Evolutionary conservation across 2,888 invertebrate genomes (phyloP).

Genomic region (Volucella bombylans): DNA sequence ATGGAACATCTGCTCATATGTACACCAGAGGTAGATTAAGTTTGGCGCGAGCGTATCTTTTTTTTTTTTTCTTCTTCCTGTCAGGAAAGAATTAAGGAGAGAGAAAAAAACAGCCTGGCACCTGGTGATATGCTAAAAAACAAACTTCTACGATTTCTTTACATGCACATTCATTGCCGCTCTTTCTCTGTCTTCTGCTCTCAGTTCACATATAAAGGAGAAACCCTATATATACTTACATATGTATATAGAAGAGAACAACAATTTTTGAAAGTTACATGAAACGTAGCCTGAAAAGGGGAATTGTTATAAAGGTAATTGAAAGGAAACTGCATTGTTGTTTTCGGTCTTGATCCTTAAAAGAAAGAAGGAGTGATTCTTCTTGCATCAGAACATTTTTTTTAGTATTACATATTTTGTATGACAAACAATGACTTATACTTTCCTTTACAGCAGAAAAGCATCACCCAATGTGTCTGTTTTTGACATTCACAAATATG

Average conservation of each 20-base stretch:
- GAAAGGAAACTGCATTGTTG: slow-evolving; percentile 61
- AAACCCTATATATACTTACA: slow-evolving; percentile 17
- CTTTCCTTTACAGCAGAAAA: not conserved
- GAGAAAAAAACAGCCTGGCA: slow-evolving; percentile 47
- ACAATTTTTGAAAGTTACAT: slow-evolving; percentile 58
- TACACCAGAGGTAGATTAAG: slow-evolving; percentile 48
- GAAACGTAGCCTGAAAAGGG: slow-evolving; percentile 59
- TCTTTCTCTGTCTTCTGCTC: not conserved
- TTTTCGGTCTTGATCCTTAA: slow-evolving; percentile 1
- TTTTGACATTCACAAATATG: slow-evolving; percentile 27
- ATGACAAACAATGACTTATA: slow-evolving; percentile 24
- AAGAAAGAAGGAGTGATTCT: slow-evolving; percentile 6
- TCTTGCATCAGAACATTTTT: slow-evolving; percentile 25
- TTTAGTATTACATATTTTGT: slow-evolving; percentile 21
- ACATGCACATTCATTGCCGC: slow-evolving; percentile 2
- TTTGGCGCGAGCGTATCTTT: slow-evolving; percentile 65
- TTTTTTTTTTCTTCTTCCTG: slow-evolving; percentile 52
- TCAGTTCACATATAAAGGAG: slow-evolving; percentile 14
- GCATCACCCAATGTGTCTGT: not conserved
- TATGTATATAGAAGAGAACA: not conserved
- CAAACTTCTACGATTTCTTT: slow-evolving; percentile 57
- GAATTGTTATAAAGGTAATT: slow-evolving; percentile 47
- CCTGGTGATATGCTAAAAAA: slow-evolving; percentile 56
- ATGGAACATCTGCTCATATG: slow-evolving; percentile 65
- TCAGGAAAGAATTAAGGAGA: slow-evolving; percentile 1